A percentile compares a stretch with the other conserved stretches of the same genome.
These are phyloP conservation scores for Mesorhabditis spiculigera DNA, from an alignment of 2,888 invertebrate species.

Conservation along the genomic window DNA sequence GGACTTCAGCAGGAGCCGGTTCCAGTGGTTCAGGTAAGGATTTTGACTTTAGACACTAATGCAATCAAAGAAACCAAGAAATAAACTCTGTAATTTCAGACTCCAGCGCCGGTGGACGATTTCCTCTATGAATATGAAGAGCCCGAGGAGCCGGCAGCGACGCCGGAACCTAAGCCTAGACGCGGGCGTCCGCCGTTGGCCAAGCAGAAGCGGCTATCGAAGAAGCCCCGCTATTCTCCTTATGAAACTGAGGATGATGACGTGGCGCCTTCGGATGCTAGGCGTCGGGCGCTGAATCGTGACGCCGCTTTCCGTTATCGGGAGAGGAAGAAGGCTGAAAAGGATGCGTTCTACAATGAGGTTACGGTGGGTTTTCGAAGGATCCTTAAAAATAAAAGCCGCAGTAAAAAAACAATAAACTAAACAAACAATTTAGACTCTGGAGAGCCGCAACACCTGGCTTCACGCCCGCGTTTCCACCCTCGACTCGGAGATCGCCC, in stretches of 20 bases:
- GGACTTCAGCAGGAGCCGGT: not conserved
- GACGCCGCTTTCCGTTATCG: conserved; percentile 51
- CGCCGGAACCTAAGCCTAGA: not conserved
- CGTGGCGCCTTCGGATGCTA: conserved; percentile 14
- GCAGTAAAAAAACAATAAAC: not conserved
- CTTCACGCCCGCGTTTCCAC: not conserved
- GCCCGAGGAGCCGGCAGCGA: not conserved
- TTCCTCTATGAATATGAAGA: not conserved
- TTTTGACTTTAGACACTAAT: not conserved
- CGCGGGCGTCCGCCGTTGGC: not conserved
- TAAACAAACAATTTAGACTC: not conserved
- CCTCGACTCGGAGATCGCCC: not conserved
- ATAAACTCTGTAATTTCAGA: not conserved
- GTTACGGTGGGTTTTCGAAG: not conserved
- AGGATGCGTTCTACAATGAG: conserved; percentile 19
- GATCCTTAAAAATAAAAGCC: not conserved
- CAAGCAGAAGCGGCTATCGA: not conserved
- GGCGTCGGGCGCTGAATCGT: conserved; percentile 41
- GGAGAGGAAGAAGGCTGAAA: conserved; percentile 49
- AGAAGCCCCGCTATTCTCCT: not conserved
- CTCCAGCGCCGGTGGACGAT: not conserved
- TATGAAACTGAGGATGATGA: not conserved
- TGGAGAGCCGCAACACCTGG: not conserved
- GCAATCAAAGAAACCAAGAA: not conserved
- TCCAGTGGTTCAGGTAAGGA: not conserved